phyloP scores from a whole-genome alignment of 2,113 vertebrate species.

The human region GRCh38 chr2:171754001-171754500 shows the following conservation, averaged over 20 bases:
- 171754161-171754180: not conserved
- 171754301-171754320: not conserved
- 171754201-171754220: not conserved
- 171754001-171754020: not conserved
- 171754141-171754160: not conserved
- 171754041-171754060: not conserved
- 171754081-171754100: not conserved
- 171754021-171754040: not conserved
- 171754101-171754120: not conserved
- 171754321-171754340: not conserved
- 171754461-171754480: not conserved
- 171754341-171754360: not conserved
- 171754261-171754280: not conserved
- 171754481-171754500: not conserved
- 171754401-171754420: not conserved
- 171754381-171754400: not conserved
- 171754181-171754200: not conserved
- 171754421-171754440: not conserved
- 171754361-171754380: not conserved
- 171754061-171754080: not conserved
- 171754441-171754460: not conserved
- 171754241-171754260: not conserved
- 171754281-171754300: not conserved
- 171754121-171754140: not conserved
- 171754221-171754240: not conserved